A percentile compares a stretch with the other conserved stretches of the same genome.
phyloP scores from a whole-genome alignment of 1,140 invertebrate genomes.

The Ptiloglossa arizonensis region DNA sequence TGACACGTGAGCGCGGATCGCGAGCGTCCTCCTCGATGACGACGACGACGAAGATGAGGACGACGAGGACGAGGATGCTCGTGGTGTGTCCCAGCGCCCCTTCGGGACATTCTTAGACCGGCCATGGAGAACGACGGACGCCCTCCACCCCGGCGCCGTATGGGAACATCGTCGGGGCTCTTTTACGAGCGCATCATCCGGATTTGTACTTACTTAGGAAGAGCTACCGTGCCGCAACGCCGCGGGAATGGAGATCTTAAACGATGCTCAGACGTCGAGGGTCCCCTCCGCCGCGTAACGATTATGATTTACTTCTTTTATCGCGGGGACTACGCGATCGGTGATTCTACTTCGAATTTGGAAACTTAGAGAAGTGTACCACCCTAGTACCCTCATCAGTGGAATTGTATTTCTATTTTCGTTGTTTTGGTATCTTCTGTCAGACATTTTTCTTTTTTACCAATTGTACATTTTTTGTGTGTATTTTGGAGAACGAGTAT shows the following conservation, averaged over 20 bases:
- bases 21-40: conserved; percentile 28
- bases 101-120: conserved; percentile 48
- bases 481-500: too few species aligned
- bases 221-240: conserved; percentile 56
- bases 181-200: conserved; percentile 75
- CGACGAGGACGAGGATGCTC: too few species aligned
- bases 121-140: background rate
- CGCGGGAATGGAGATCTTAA: conserved; percentile 24
- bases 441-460: too few species aligned
- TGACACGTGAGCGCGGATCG: conserved; percentile 60
- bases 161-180: conserved; percentile 48
- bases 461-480: too few species aligned
- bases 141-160: conserved; percentile 2
- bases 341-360: too few species aligned
- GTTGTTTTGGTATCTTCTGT: too few species aligned
- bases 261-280: conserved; percentile 18
- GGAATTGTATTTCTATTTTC: too few species aligned
- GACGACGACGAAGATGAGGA: too few species aligned
- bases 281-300: background rate
- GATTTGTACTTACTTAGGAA: conserved; percentile 77
- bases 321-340: too few species aligned
- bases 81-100: background rate
- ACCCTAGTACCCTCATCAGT: too few species aligned
- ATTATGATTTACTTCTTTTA: conserved; percentile 32
- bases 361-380: too few species aligned